Conservation (phyloP, 2,888 invertebrate species). For the Drosophila conformis region DNA sequence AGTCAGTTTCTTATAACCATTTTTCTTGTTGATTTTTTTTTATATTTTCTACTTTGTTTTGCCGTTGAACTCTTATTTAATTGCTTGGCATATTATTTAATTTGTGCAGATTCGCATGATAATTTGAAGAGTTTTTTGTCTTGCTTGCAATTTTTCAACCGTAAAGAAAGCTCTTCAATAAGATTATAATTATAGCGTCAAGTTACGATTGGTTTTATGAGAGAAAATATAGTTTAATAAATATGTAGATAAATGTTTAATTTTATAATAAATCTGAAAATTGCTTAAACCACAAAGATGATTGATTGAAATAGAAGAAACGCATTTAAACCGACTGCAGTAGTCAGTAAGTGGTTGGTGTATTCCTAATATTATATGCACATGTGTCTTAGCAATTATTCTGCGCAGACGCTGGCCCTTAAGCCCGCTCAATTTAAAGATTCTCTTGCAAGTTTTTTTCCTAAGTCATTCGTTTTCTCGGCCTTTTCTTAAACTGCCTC, state of each 20-base stretch:
- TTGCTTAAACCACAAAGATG: neutral
- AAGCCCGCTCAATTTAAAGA: neutral
- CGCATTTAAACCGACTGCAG: conserved; percentile 11
- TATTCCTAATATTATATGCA: conserved; percentile 5
- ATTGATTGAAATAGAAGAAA: neutral
- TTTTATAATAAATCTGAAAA: neutral
- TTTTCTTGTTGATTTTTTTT: conserved; percentile 17
- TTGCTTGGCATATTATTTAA: conserved; percentile 59
- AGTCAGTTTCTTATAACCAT: conserved; percentile 59
- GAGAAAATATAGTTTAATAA: neutral
- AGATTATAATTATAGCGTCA: neutral
- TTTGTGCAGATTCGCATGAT: conserved; percentile 45
- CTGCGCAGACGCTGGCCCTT: conserved; percentile 14
- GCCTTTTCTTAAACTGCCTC: conserved; percentile 12
- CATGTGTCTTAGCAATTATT: conserved; percentile 22
- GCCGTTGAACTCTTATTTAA: conserved; percentile 48
- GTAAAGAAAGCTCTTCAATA: neutral
- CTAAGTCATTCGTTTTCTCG: conserved; percentile 71
- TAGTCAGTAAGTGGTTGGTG: conserved; percentile 2
- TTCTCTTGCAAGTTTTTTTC: conserved; percentile 62
- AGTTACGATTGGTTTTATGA: neutral
- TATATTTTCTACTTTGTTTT: neutral
- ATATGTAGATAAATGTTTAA: neutral
- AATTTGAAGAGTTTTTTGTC: neutral
- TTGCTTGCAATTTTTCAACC: neutral